phyloP scores from a whole-genome alignment of 2,888 invertebrate species.

The Brachyopa scutellaris region DNA sequence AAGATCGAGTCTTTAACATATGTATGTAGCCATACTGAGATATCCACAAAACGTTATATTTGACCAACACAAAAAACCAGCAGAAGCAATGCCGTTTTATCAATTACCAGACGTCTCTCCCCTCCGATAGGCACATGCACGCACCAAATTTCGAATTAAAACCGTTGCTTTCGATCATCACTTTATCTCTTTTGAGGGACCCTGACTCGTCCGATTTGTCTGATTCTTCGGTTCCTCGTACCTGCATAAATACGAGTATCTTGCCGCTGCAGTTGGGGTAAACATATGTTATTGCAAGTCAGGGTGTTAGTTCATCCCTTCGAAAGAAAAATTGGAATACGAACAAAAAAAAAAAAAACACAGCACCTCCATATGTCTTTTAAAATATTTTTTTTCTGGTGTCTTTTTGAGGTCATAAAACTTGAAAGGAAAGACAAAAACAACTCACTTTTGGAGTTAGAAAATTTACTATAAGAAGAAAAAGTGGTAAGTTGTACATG shows the following conservation, averaged over 20 bases:
- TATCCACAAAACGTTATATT: constrained; percentile 62
- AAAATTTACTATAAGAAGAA: background rate
- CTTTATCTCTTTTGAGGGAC: constrained; percentile 52
- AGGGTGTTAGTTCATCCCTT: constrained; percentile 66
- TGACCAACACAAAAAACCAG: constrained; percentile 41
- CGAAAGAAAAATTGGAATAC: constrained; percentile 7
- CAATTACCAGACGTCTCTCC: constrained; percentile 63
- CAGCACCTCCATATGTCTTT: constrained; percentile 67
- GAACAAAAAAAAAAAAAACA: constrained; percentile 29
- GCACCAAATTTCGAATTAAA: constrained; percentile 63
- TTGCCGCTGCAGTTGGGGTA: constrained; percentile 41
- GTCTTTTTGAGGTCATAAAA: constrained; percentile 41
- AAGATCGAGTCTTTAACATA: background rate
- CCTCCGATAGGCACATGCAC: constrained; percentile 53
- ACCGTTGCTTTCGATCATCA: constrained; percentile 72
- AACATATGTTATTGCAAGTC: constrained; percentile 69
- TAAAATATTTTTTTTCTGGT: constrained; percentile 24
- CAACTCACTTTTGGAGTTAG: background rate
- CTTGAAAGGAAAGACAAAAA: constrained; percentile 7
- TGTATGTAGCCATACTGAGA: constrained; percentile 26
- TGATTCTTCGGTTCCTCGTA: constrained; percentile 56
- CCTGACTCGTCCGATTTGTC: constrained; percentile 49
- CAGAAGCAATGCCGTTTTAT: constrained; percentile 68
- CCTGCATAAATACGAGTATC: constrained; percentile 62
- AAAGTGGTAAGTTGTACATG: background rate